Percentiles rank a stretch among this genome's conserved stretches.
Conservation (phyloP, 2,888 invertebrate species). For the Podabrus alpinus region DNA sequence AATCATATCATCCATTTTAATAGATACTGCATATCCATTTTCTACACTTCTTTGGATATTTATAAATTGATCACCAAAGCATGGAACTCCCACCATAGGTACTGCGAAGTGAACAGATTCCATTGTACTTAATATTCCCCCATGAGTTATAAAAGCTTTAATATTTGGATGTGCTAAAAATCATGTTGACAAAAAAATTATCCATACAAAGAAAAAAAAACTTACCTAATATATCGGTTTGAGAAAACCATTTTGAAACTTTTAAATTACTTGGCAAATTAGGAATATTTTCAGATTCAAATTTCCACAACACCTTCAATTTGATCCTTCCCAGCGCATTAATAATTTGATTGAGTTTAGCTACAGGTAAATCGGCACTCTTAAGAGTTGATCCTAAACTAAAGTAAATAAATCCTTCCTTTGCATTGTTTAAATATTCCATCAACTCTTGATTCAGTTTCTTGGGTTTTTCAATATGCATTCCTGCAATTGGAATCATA, state of each 20-base stretch:
- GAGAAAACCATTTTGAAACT: conserved; percentile 44
- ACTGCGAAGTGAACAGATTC: conserved; percentile 59
- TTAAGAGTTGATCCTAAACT: conserved; percentile 65
- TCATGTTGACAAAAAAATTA: background rate
- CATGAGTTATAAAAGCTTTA: conserved; percentile 63
- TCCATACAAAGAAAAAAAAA: background rate
- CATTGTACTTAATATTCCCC: conserved; percentile 61
- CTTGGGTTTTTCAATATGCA: conserved; percentile 51
- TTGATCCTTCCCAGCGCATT: conserved; percentile 63
- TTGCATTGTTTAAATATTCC: conserved; percentile 59
- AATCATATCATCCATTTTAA: conserved; percentile 51
- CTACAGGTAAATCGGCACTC: conserved; percentile 59
- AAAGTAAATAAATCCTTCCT: conserved; percentile 62
- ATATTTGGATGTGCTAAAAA: conserved; percentile 59
- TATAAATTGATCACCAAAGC: conserved; percentile 58
- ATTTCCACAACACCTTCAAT: conserved; percentile 71
- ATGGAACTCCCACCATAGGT: conserved; percentile 60
- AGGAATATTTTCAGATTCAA: conserved; percentile 59
- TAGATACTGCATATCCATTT: conserved; percentile 52
- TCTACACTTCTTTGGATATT: conserved; percentile 55
- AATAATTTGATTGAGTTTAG: conserved; percentile 59
- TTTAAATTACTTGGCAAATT: conserved; percentile 25
- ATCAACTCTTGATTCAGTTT: conserved; percentile 54
- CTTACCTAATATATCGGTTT: conserved; percentile 44
- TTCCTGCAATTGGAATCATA: conserved; percentile 62